Evolutionary conservation across 2,797 vertebrate species (phyloP), one percentile per base, ranked within the genome.

Genomic region (Falco concolor): DNA sequence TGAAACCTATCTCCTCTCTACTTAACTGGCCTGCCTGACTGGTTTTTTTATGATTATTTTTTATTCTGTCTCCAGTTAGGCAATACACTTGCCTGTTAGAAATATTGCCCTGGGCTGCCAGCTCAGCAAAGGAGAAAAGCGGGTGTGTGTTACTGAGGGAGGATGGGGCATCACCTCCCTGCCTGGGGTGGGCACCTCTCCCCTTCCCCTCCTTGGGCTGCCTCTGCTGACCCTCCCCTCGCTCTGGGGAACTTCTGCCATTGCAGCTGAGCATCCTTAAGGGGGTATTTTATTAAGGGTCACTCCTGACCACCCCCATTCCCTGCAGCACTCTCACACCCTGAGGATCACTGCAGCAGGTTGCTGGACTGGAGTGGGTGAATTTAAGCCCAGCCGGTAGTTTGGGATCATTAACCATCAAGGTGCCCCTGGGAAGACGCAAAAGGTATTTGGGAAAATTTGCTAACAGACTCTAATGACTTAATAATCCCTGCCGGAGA

Each of bases 371-470:
- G 5, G 87, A 78, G 65, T 38, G 54, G 79, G 76, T 88, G 80
- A 94, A 84, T 76, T 91, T 22, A 52, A 88, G 89, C 75, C 77
- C 91, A 83, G 93, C 40, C 18, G 0, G 72, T 61, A 94, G 95
- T 90, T 79, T 95, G 94, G 93, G 94, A 84, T 96, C 95, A 93
- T 96, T 96, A 97, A 96, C 92, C 93, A 94, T 67, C 92, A 87
- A 95, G 94, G 93, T 93, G 93, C 96, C 95, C 83, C 93, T 87
- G 92, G 94, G 96, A 95, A 95, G 92, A 96, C 79, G 89, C 84
- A 84, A 91, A 65, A 96, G 81, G 84, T 87, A 96, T 89, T 95
- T 90, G 92, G 94, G 95, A 96, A 95, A 96, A 96, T 90, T 95
- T 91, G 92, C 89, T 94, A 94, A 93, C 92, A 97, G 93, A 40